A percentile compares a stretch with the other conserved stretches of the same genome.
phyloP scores from a whole-genome alignment of 1,140 invertebrate genomes.

The Cydia splendana region DNA sequence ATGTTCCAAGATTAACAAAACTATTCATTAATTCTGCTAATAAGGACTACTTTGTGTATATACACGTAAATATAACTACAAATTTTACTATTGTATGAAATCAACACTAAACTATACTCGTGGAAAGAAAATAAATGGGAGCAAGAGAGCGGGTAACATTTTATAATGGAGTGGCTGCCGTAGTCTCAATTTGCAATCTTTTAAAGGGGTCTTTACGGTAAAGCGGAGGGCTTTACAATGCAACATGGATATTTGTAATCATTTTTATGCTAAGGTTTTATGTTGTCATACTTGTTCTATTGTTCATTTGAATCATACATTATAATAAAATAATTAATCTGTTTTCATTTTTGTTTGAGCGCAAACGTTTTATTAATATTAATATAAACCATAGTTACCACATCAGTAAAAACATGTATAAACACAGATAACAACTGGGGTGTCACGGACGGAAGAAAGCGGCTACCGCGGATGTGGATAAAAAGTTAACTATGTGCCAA shows the following conservation, averaged over 20 bases:
- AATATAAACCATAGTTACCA: conserved; percentile 3
- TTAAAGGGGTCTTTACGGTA: neutral
- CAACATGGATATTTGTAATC: conserved; percentile 2
- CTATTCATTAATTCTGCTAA: neutral
- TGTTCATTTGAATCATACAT: neutral
- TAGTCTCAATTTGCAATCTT: conserved; percentile 15
- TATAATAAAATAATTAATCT: neutral
- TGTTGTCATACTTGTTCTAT: neutral
- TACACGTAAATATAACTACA: neutral
- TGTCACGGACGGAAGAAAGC: conserved; percentile 32
- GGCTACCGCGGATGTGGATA: conserved; percentile 19
- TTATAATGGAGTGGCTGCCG: conserved; percentile 21
- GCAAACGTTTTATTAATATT: neutral
- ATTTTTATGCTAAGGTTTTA: conserved; percentile 7
- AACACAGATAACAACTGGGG: conserved; percentile 31
- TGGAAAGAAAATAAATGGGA: conserved; percentile 8
- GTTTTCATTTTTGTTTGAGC: neutral
- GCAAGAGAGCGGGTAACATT: conserved; percentile 3
- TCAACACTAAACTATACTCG: neutral
- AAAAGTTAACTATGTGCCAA: conserved; percentile 28
- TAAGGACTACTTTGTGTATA: neutral
- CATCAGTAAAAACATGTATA: conserved; percentile 11
- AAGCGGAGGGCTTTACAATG: too few species aligned
- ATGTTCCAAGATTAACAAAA: neutral
- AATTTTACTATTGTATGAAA: neutral